Evolutionary conservation across 2,797 vertebrate species (phyloP).

Genomic region (Sebastes elongatus): DNA sequence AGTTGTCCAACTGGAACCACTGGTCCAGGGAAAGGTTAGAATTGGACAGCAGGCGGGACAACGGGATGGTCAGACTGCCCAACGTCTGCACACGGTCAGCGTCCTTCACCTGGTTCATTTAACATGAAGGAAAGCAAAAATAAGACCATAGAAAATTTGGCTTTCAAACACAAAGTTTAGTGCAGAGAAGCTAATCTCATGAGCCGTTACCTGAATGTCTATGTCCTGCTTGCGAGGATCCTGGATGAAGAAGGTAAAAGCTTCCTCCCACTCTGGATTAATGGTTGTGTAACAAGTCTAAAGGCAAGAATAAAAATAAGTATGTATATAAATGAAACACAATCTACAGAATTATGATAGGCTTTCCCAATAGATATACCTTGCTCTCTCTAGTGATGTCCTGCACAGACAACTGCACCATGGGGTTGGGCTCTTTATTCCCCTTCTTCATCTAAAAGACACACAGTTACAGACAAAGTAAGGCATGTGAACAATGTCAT

Average conservation of each 20-base stretch:
- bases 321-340: neutral
- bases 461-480: slow-evolving; percentile 3
- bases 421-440: slow-evolving; percentile 89
- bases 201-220: slow-evolving; percentile 85
- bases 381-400: slow-evolving; percentile 90
- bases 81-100: slow-evolving; percentile 86
- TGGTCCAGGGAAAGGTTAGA: slow-evolving; percentile 86
- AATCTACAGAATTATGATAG: neutral
- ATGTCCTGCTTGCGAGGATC: slow-evolving; percentile 89
- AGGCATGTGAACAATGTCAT: neutral
- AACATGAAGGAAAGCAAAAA: neutral
- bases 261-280: slow-evolving; percentile 89
- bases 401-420: slow-evolving; percentile 91
- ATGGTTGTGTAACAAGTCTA: slow-evolving; percentile 86
- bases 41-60: slow-evolving; percentile 84
- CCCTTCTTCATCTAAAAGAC: slow-evolving; percentile 88
- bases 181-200: neutral
- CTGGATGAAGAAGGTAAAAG: slow-evolving; percentile 93
- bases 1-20: slow-evolving; percentile 90
- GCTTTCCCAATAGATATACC: slow-evolving; percentile 71
- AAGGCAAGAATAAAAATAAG: neutral
- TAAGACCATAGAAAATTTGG: neutral
- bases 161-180: neutral
- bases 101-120: slow-evolving; percentile 87
- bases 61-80: slow-evolving; percentile 86